Evolutionary conservation across 2,797 vertebrate genomes (phyloP).

Genomic region (Nasua narica): DNA sequence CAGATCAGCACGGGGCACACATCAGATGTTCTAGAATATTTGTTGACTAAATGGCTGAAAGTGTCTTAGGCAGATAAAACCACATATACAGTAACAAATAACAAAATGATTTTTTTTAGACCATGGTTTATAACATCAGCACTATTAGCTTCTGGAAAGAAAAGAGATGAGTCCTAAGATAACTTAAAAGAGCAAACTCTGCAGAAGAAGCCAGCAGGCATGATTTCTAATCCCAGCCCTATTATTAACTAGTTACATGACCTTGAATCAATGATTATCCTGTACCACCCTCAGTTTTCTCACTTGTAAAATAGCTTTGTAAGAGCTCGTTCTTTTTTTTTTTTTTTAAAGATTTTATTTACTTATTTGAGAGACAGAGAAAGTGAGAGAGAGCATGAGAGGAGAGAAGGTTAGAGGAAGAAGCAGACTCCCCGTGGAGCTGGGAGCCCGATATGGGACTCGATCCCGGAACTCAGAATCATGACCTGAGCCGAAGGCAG

Average conservation of each 20-base stretch:
- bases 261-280: background rate
- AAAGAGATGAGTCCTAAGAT: background rate
- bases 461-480: no score
- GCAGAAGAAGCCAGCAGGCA: background rate
- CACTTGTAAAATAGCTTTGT: background rate
- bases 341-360: no score
- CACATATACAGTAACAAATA: background rate
- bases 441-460: no score
- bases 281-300: background rate
- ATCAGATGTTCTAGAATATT: background rate
- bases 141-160: background rate
- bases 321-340: background rate
- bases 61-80: background rate
- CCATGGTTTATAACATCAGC: background rate
- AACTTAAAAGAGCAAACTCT: background rate
- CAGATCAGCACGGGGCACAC: background rate
- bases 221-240: background rate
- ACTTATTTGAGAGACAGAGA: no score
- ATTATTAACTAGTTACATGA: background rate
- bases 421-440: no score
- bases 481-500: no score
- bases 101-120: background rate
- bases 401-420: no score
- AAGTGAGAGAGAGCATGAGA: no score
- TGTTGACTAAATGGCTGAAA: background rate